Conservation (phyloP, 2,888 invertebrate species). For the Ecdyonurus torrentis region DNA sequence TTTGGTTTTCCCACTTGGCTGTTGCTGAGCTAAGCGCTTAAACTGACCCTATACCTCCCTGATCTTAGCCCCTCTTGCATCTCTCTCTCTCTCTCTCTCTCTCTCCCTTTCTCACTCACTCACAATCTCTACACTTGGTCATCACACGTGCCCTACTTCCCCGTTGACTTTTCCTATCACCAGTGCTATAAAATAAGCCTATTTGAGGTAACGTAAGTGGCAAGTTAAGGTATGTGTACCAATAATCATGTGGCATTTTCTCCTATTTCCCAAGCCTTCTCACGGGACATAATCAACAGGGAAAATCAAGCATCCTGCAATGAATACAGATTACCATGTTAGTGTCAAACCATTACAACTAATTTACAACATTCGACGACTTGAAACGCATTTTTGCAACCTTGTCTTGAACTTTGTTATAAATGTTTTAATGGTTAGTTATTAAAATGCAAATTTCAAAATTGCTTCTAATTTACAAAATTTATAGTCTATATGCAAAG, state of each 20-base stretch:
- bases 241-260: not conserved
- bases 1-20: not conserved
- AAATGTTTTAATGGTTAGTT: no score
- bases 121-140: not conserved
- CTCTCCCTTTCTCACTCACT: not conserved
- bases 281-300: not conserved
- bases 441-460: no score
- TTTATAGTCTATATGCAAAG: no score
- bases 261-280: not conserved
- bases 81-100: no score
- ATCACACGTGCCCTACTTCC: not conserved
- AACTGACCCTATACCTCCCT: not conserved
- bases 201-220: no score
- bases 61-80: no score
- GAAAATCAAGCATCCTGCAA: not conserved
- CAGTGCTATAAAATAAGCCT: no score
- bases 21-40: not conserved
- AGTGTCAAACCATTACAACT: no score
- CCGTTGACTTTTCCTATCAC: not conserved
- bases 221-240: not conserved
- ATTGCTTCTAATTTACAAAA: no score
- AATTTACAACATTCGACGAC: no score
- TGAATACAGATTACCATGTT: not conserved
- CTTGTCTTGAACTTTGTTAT: no score
- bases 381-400: no score